phyloP scores from a whole-genome alignment of 2,888 invertebrate species.

The Acrobasis consociella region DNA sequence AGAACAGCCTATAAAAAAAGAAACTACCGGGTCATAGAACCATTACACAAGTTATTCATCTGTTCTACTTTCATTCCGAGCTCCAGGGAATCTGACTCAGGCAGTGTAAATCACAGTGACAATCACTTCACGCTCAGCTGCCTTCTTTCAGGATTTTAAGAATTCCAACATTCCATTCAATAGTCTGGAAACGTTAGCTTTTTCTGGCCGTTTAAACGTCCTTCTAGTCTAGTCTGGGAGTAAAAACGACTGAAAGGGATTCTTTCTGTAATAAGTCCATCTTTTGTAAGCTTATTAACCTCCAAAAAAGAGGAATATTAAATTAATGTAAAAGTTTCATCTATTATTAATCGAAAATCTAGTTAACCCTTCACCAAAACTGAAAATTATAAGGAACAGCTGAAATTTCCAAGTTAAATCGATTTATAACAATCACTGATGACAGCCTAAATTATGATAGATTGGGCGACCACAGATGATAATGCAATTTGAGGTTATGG shows the following conservation, averaged over 20 bases:
- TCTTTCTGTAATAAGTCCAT: no score
- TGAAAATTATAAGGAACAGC: neutral
- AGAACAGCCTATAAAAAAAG: no score
- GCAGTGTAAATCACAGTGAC: slow-evolving; percentile 7
- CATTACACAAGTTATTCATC: neutral
- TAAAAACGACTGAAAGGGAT: no score
- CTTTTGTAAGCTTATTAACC: no score
- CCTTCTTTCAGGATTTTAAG: slow-evolving; percentile 11
- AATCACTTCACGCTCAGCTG: slow-evolving; percentile 14
- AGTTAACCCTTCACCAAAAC: neutral
- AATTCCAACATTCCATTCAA: slow-evolving; percentile 6
- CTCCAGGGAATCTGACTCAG: slow-evolving; percentile 12
- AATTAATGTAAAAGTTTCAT: neutral
- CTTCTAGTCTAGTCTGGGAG: no score
- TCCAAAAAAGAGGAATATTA: no score
- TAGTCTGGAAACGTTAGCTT: slow-evolving; percentile 6
- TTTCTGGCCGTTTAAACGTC: neutral
- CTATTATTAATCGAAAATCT: neutral
- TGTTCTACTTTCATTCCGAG: neutral
- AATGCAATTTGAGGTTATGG: slow-evolving; percentile 9
- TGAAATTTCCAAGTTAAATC: slow-evolving; percentile 20
- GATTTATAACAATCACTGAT: slow-evolving; percentile 27
- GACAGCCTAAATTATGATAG: slow-evolving; percentile 26
- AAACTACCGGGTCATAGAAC: no score
- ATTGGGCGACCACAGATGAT: slow-evolving; percentile 15